These are phyloP conservation scores for Peucedramus taeniatus DNA, from an alignment of 2,113 vertebrate genomes.

Conservation along the genomic window DNA sequence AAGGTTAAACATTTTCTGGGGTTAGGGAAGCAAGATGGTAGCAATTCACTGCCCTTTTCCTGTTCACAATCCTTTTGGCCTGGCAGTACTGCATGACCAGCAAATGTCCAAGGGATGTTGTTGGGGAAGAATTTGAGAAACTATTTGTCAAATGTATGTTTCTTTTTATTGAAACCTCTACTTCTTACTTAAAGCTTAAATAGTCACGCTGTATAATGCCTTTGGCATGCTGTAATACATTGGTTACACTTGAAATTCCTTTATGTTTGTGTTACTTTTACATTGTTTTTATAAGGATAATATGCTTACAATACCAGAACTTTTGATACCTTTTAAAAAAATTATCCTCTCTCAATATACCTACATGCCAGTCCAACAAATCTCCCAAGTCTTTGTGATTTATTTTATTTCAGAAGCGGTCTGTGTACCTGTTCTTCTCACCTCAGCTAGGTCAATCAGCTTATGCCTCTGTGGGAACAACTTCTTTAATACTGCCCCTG, in stretches of 20 bases:
- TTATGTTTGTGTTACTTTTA: background rate
- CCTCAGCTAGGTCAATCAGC: background rate
- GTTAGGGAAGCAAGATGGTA: background rate
- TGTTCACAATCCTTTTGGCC: background rate
- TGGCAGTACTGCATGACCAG: background rate
- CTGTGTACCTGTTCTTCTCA: background rate
- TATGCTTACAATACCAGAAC: background rate
- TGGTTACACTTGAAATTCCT: background rate
- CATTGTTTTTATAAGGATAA: background rate
- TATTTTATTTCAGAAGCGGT: background rate
- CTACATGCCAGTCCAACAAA: background rate
- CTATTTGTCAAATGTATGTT: background rate
- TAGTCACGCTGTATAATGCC: background rate
- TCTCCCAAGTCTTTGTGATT: background rate
- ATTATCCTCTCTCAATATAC: background rate
- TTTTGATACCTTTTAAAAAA: background rate
- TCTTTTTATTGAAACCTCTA: background rate
- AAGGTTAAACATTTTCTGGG: background rate
- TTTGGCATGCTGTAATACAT: background rate
- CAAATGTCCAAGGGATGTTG: background rate
- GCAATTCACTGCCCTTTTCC: background rate
- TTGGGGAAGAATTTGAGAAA: background rate
- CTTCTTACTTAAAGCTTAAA: background rate
- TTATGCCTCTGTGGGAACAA: background rate
- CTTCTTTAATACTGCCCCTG: background rate